These are phyloP conservation scores for Cotesia vestalis DNA, from an alignment of 1,140 invertebrate species.

Conservation along the genomic window DNA sequence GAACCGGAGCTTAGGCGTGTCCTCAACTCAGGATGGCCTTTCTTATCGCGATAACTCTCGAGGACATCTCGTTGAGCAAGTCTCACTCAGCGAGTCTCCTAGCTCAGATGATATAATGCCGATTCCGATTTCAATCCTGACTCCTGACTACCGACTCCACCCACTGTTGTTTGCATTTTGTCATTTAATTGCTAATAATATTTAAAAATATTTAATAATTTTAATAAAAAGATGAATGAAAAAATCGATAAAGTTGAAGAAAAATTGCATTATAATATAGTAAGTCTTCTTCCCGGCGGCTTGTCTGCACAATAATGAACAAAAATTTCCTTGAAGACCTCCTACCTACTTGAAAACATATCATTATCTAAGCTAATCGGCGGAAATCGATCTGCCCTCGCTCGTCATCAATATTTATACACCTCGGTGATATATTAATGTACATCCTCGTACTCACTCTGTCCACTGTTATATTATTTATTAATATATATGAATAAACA, in stretches of 20 bases:
- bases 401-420: constrained; percentile 28
- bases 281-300: too few species aligned
- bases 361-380: constrained; percentile 29
- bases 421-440: neutral
- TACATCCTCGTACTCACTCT: neutral
- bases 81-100: constrained; percentile 31
- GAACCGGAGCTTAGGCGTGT: constrained; percentile 52
- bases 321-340: constrained; percentile 8
- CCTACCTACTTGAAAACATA: constrained; percentile 23
- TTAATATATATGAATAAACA: too few species aligned
- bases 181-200: too few species aligned
- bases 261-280: too few species aligned
- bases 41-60: constrained; percentile 56
- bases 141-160: constrained; percentile 10
- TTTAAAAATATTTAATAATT: too few species aligned
- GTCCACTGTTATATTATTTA: too few species aligned
- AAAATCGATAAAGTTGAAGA: too few species aligned
- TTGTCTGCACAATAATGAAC: too few species aligned
- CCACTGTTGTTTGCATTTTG: neutral
- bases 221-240: too few species aligned
- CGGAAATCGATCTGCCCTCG: constrained; percentile 31
- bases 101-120: constrained; percentile 30
- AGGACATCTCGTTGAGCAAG: constrained; percentile 56
- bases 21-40: constrained; percentile 63
- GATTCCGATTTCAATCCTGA: too few species aligned